phyloP scores from a whole-genome alignment of 2,797 vertebrate species.

The Megalops cyprinoides region DNA sequence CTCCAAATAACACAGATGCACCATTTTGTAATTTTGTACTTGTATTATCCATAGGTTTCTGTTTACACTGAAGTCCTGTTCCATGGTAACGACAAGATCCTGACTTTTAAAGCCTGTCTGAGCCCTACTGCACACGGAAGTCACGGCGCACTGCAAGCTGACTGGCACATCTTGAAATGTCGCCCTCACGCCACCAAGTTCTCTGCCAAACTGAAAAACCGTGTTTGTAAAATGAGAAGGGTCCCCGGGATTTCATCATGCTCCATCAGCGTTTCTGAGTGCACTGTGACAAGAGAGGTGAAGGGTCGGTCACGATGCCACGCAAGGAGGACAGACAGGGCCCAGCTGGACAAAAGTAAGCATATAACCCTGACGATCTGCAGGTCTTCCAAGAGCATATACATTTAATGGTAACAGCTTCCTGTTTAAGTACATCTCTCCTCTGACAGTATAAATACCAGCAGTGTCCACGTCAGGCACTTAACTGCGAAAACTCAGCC shows the following conservation, averaged over 20 bases:
- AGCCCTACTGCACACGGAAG: neutral
- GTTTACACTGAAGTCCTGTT: conserved; percentile 2
- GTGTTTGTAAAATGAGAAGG: neutral
- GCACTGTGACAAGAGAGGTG: conserved; percentile 1
- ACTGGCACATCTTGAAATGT: neutral
- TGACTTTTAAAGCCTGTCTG: neutral
- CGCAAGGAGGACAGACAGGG: neutral
- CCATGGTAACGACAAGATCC: neutral
- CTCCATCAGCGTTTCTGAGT: neutral
- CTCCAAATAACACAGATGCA: neutral
- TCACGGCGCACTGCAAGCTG: neutral
- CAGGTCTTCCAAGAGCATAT: neutral
- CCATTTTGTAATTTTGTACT: conserved; percentile 24
- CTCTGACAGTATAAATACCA: neutral
- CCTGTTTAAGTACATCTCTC: conserved; percentile 18
- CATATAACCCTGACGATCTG: neutral
- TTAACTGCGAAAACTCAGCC: neutral
- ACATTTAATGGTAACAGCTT: conserved; percentile 8
- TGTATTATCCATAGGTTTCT: neutral
- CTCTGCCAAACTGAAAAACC: conserved; percentile 11
- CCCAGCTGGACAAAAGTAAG: neutral
- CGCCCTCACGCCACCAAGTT: conserved; percentile 5
- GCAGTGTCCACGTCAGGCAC: neutral
- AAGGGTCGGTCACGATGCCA: no score
- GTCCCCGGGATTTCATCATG: neutral